Conservation (phyloP, 2,113 vertebrate species). For the Chlamydotis undulata region DNA sequence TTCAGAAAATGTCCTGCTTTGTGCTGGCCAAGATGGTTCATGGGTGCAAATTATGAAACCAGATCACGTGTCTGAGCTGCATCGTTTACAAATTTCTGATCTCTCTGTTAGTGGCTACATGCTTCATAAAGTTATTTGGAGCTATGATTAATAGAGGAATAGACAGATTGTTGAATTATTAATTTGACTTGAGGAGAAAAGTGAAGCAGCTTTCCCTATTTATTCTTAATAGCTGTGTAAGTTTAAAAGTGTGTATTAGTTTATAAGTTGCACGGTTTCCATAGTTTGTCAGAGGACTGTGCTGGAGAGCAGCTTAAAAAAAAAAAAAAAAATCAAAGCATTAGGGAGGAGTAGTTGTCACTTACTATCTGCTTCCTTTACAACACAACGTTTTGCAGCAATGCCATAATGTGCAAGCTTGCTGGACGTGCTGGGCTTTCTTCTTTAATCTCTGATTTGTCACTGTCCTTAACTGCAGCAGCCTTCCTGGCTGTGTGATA, state of each 20-base stretch:
- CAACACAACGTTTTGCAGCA: background rate
- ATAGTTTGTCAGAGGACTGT: background rate
- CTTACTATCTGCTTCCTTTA: background rate
- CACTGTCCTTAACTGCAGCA: conserved; percentile 31
- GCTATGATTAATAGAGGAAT: background rate
- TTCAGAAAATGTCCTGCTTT: background rate
- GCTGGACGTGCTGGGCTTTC: background rate
- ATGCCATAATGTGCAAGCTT: accelerated
- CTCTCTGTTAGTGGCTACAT: background rate
- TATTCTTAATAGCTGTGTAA: background rate
- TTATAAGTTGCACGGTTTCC: background rate
- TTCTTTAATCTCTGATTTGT: background rate
- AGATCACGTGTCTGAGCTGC: background rate
- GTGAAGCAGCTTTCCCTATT: background rate
- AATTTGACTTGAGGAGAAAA: background rate
- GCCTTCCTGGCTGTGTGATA: background rate
- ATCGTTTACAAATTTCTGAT: background rate
- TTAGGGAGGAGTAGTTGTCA: background rate
- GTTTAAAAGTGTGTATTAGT: background rate
- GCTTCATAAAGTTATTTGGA: background rate
- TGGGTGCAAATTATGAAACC: background rate
- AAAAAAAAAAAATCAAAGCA: background rate
- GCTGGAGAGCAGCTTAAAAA: background rate
- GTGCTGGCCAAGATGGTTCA: background rate
- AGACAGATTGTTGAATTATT: background rate